These are phyloP conservation scores for Eudemis profundana DNA, from an alignment of 2,888 invertebrate species.

Conservation along the genomic window DNA sequence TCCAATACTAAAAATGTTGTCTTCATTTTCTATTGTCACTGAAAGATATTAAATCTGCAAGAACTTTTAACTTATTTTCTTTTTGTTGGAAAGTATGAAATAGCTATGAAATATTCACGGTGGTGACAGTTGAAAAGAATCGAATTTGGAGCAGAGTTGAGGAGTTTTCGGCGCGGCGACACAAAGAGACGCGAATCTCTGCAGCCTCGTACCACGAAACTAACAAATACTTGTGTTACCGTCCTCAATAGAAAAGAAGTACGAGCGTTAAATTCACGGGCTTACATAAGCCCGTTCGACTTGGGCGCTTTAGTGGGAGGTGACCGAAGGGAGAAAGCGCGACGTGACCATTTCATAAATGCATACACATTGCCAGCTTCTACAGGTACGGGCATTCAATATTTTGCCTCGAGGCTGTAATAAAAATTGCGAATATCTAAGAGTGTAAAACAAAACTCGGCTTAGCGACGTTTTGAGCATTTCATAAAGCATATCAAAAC, in stretches of 20 bases:
- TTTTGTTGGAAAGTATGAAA: conserved; percentile 54
- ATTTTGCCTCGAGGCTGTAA: background rate
- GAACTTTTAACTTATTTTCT: conserved; percentile 66
- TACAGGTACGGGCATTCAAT: conserved; percentile 8
- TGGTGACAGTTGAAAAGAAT: conserved; percentile 71
- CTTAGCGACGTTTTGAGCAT: background rate
- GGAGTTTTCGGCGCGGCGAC: conserved; percentile 35
- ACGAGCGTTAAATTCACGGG: background rate
- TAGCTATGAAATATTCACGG: conserved; percentile 66
- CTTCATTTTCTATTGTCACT: conserved; percentile 53
- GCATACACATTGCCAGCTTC: background rate
- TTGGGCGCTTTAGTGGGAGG: background rate
- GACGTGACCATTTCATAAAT: conserved; percentile 34
- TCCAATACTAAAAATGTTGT: conserved; percentile 7
- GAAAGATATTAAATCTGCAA: conserved; percentile 60
- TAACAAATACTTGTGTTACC: conserved; percentile 54
- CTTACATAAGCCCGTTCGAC: background rate
- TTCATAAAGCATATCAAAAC: too few species aligned
- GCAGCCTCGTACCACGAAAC: conserved; percentile 45
- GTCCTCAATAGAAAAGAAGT: conserved; percentile 40
- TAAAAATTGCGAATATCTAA: background rate
- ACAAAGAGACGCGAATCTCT: conserved; percentile 51
- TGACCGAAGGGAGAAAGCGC: conserved; percentile 20
- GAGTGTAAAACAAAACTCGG: background rate
- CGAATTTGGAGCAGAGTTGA: conserved; percentile 59